Evolutionary conservation across 2,113 vertebrate genomes (phyloP).

Genomic region (Pedetes capensis): DNA sequence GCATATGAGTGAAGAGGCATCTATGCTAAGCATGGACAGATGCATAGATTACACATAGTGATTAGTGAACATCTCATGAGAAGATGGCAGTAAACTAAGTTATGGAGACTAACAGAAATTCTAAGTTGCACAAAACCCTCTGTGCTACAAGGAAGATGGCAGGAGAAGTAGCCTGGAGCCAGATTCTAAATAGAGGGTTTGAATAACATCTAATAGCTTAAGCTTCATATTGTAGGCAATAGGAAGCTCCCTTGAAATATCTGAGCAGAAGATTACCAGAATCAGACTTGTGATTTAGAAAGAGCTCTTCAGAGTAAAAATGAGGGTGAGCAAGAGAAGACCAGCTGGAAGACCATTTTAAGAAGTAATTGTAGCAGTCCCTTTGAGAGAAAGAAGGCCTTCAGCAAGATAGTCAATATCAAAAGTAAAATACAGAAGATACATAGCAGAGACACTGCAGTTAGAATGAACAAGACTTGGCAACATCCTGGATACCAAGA

Average conservation of each 20-base stretch:
- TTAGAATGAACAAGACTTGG: not conserved
- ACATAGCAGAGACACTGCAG: not conserved
- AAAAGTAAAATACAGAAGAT: not conserved
- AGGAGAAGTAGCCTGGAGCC: not conserved
- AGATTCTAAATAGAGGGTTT: conserved; percentile 16
- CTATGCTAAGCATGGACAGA: not conserved
- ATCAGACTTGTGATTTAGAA: conserved; percentile 12
- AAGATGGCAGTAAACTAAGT: not conserved
- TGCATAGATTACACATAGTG: not conserved
- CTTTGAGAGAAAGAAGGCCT: conserved; percentile 13
- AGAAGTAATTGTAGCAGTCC: conserved; percentile 8
- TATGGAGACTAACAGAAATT: not conserved
- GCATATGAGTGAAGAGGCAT: not conserved
- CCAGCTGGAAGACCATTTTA: not conserved
- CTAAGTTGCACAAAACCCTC: not conserved
- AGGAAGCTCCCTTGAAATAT: not conserved
- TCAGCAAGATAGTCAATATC: not conserved
- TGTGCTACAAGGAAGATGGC: not conserved
- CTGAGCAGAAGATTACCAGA: not conserved
- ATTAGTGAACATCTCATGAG: not conserved
- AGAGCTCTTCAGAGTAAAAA: conserved; percentile 19
- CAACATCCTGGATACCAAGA: not conserved
- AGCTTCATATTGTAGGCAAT: not conserved
- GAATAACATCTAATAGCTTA: not conserved
- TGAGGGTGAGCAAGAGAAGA: not conserved